Evolutionary conservation across 2,888 invertebrate species (phyloP), one percentile per base, ranked within the genome.

Genomic region (Drosophila kambysellisi): DNA sequence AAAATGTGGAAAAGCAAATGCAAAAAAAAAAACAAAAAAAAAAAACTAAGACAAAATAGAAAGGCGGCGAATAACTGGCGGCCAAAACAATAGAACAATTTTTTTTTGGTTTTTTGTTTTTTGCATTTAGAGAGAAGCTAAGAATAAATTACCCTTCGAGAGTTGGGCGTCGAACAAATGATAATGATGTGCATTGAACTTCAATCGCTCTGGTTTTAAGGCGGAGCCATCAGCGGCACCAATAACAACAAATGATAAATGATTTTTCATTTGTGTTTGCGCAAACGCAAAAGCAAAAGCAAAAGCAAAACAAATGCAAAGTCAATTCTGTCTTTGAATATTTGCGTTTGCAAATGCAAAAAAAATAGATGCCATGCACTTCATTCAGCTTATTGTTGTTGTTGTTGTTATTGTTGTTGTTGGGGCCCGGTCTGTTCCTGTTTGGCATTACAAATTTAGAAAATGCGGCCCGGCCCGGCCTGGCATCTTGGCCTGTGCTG

Each of bases 161-260:
- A 70, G 66, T 68, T 75, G 43, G 70, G 70, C 61, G 66, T 59
- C 61, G 74, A 66, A 66, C 74, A 68, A 78, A 82, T 86, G 88
- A 88, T 91, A 90, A 89, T 91, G 91, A 89, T 92, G 92, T 92
- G 91, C 92, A 92, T 92, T 92, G 92, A 92, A 92, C 92, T 92
- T 92, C 92, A 92, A 86, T 88, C 63, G 85, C 71, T 73, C 54
- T 72, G 66, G 29, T 29, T 46, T 66, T 51, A 33, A 60, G 64
- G 58, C 66, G 70, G 60, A 61, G 67, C 58, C 29, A 66, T n/a
- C 17, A 20, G 7, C 32, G 37, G 29, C n/a, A 35, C 59, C 73
- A 74, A 72, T 65, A 76, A 63, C 72, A 60, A 72, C 72, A 61
- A 73, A 77, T 89, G 89, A 87, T 87, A 87, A 89, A 87, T 80